These are phyloP conservation scores for Conchocele bisecta DNA, from an alignment of 2,888 invertebrate species.

Conservation along the genomic window DNA sequence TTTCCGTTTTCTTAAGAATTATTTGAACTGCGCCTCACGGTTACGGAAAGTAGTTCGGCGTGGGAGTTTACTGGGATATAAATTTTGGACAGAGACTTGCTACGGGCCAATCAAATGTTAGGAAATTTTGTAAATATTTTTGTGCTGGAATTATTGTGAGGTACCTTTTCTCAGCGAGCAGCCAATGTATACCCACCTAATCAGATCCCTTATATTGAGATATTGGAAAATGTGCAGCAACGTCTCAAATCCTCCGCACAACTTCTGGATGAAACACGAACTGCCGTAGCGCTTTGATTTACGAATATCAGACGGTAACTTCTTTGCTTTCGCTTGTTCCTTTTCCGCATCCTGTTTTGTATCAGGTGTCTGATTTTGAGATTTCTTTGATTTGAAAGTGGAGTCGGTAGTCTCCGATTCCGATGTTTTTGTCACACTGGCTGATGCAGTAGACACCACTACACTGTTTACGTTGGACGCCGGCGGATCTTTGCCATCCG, in stretches of 20 bases:
- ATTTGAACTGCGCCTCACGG: too few species aligned
- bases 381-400: too few species aligned
- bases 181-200: slow-evolving; percentile 64
- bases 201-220: slow-evolving; percentile 67
- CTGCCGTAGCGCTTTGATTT: slow-evolving; percentile 22
- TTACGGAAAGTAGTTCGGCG: too few species aligned
- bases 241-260: slow-evolving; percentile 75
- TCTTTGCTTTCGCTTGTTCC: not conserved
- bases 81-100: too few species aligned
- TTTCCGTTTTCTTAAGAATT: too few species aligned
- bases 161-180: not conserved
- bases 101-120: too few species aligned
- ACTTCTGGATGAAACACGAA: slow-evolving; percentile 65
- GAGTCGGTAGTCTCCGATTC: too few species aligned
- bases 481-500: slow-evolving; percentile 47
- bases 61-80: too few species aligned
- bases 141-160: too few species aligned
- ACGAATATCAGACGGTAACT: not conserved
- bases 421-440: not conserved
- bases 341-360: not conserved
- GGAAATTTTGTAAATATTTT: too few species aligned
- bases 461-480: not conserved
- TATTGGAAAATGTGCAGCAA: slow-evolving; percentile 74
- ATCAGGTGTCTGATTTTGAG: not conserved
- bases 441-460: too few species aligned